Evolutionary conservation across 2,888 invertebrate genomes (phyloP), one percentile per base, ranked within the genome.

Genomic region (Drosophila mercatorum): DNA sequence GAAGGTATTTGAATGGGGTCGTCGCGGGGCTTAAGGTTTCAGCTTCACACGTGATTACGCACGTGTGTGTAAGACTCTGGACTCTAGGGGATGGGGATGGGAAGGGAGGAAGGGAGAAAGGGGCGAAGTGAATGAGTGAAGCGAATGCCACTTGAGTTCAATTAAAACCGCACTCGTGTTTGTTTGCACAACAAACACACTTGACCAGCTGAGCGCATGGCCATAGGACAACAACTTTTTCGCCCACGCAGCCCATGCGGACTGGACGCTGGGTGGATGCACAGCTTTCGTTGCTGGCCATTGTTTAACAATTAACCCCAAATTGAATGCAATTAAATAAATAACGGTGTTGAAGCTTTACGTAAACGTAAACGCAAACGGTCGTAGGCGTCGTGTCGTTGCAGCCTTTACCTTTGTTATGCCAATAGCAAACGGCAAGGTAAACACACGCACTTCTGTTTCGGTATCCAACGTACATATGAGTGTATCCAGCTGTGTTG

Each of bases 301-400:
- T 88, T 89, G 90, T 88, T 90, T 88, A 90, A 90, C 88, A 90
- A 90, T 88, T 90, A 90, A 90, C 88, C 88, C 83, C 88, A 90
- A 88, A 88, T 88, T 90, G 88, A 81, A 90, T 88, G 89, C 91
- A 88, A 88, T 88, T 90, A 88, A 88, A 88, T 90, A 90, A 90
- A 88, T 90, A 86, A 87, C 90, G 81, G 90, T 79, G 90, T 90
- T 87, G 88, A 83, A 89, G 82, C 89, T 84, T 87, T 90, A 72
- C 77, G 90, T 81, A 89, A 90, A 51, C 49, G 49, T 34, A 51
- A 49, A 72, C 75, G 90, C 31, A 31, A 31, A 87, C 73, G 76
- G 72, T 84, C 66, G 85, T 90, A 84, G 82, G 80, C 83, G 76
- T 68, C 80, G 78, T 66, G 74, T 68, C 80, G 78, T 64, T 70